A percentile compares a stretch with the other conserved stretches of the same genome.
phyloP scores from a whole-genome alignment of 2,113 vertebrate genomes.

The Notiomystis cincta region DNA sequence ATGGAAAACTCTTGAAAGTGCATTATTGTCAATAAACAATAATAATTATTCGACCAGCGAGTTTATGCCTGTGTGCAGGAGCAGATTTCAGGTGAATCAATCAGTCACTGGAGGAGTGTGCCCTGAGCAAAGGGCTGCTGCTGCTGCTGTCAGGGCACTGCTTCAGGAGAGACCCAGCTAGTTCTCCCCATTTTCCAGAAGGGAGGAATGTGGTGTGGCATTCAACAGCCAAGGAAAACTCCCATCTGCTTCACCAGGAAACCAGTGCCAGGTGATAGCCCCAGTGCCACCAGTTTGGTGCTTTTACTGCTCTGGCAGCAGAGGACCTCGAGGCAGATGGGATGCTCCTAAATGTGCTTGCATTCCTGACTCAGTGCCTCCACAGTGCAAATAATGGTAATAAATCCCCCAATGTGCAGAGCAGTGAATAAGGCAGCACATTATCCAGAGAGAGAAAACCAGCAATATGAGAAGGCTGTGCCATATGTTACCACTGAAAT shows the following conservation, averaged over 20 bases:
- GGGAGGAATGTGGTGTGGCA: background rate
- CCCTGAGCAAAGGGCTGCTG: background rate
- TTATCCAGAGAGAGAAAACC: background rate
- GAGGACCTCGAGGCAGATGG: background rate
- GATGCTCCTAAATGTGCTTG: background rate
- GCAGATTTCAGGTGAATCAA: background rate
- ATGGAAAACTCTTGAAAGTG: background rate
- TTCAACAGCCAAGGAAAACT: background rate
- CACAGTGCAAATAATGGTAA: background rate
- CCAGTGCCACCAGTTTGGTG: background rate
- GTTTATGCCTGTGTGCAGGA: background rate
- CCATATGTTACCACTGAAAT: conserved; percentile 49
- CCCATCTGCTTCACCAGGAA: background rate
- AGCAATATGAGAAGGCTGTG: conserved; percentile 58
- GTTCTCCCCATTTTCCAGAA: background rate
- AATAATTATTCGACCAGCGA: too few species aligned
- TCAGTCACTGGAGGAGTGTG: background rate
- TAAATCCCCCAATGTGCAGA: background rate
- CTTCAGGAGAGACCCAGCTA: background rate
- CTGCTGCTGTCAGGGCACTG: background rate
- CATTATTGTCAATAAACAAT: background rate
- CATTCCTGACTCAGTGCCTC: background rate
- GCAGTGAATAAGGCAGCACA: conserved; percentile 25
- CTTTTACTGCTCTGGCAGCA: background rate
- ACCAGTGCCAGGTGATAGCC: background rate